phyloP scores from a whole-genome alignment of 2,888 invertebrate species.

The Leptinotarsa juncta region DNA sequence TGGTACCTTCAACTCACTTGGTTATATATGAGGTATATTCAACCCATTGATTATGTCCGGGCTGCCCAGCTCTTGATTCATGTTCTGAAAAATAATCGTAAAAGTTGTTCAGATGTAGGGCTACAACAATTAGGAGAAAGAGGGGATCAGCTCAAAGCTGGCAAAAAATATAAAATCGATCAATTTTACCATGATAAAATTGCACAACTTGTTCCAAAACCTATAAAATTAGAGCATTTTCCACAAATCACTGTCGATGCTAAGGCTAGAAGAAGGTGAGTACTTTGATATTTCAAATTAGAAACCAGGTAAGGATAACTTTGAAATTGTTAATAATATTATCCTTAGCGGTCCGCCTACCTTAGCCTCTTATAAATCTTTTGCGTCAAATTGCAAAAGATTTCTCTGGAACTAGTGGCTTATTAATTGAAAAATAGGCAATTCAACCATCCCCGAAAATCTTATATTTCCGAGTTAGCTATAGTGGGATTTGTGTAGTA shows the following conservation, averaged over 20 bases:
- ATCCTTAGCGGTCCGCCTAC: too few relatives aligned
- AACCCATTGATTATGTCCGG: conserved; percentile 55
- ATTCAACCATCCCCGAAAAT: too few relatives aligned
- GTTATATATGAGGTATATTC: conserved; percentile 45
- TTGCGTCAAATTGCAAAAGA: too few relatives aligned
- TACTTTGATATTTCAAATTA: too few relatives aligned
- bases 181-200: conserved; percentile 44
- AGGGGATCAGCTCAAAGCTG: conserved; percentile 36
- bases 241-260: conserved; percentile 48
- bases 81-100: conserved; percentile 60
- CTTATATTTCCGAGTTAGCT: too few relatives aligned
- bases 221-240: conserved; percentile 43
- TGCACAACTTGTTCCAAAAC: conserved; percentile 36
- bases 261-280: conserved; percentile 46
- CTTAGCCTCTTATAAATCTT: too few relatives aligned
- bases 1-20: conserved; percentile 54
- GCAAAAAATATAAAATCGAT: conserved; percentile 33
- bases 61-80: conserved; percentile 66
- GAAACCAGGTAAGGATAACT: too few relatives aligned
- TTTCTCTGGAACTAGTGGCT: too few relatives aligned
- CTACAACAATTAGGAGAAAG: conserved; percentile 47
- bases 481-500: too few relatives aligned
- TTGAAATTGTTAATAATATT: too few relatives aligned
- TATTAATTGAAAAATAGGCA: too few relatives aligned
- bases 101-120: conserved; percentile 48